Evolutionary conservation across 2,888 invertebrate genomes (phyloP).

Genomic region (Phortica okadai): DNA sequence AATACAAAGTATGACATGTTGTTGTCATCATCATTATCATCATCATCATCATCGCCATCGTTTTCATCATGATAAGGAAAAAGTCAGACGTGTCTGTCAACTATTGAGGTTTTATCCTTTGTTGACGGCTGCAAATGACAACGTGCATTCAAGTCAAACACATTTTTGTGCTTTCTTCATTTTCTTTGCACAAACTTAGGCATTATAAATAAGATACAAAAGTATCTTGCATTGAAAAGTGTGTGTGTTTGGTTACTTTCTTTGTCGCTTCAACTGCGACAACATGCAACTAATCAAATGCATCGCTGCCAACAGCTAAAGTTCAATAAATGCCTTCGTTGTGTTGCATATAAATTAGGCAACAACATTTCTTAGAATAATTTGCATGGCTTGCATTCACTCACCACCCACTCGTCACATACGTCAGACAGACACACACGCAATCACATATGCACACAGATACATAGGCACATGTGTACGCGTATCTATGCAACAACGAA

Average conservation of each 20-base stretch:
- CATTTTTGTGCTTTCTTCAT: too few species aligned
- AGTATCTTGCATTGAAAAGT: too few species aligned
- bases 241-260: too few species aligned
- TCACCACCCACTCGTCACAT: not conserved
- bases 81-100: too few species aligned
- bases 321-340: not conserved
- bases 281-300: not conserved
- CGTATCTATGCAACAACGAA: conserved; percentile 37
- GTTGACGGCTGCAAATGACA: too few species aligned
- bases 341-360: conserved; percentile 10
- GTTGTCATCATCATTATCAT: conserved; percentile 34
- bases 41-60: not conserved
- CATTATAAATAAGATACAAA: too few species aligned
- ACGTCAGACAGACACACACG: not conserved
- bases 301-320: not conserved
- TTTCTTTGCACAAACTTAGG: too few species aligned
- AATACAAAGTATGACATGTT: conserved; percentile 52
- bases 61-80: too few species aligned
- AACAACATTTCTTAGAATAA: conserved; percentile 10
- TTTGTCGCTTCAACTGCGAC: not conserved
- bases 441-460: not conserved
- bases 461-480: not conserved
- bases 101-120: too few species aligned
- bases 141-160: too few species aligned
- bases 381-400: conserved; percentile 11